Base-by-base conservation (phyloP, 2,797 vertebrate species). In the Lindbergichthys nudifrons region DNA sequence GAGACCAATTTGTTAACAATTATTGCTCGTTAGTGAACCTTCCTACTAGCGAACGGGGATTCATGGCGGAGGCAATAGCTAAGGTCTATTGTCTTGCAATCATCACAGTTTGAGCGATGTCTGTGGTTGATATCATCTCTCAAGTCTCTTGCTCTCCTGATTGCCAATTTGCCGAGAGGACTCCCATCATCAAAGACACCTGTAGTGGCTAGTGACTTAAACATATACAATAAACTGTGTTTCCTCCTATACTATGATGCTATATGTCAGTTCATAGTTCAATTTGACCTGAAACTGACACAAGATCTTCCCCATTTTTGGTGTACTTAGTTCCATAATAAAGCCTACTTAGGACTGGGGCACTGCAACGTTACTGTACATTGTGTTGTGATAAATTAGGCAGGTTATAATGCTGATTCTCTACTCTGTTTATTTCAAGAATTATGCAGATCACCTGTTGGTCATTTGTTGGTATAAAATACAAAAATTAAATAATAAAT, bases 1-100 rank as follows among this genome's bases (percentile, higher is more conserved):
- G 94, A 95, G 94, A 91, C 90, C 95, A 96, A 95, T 97, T 97
- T 96, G 96, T 96, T 96, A 95, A 95, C 94, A 95, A 95, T 97
- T 96, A 97, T 88, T 90, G 88, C 92, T 96, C 90, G 92, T 97
- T 96, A 96, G 93, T 92, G 92, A 89, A 58, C 92, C 94, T 95
- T 96, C 89, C 91, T 88, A 82, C 76, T 73, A 69, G 79, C 7
- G 54, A 82, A 78, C 66, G 53, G 79, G 75, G 75, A 58, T 81
- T 85, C 69, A 67, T 77, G 70, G 72, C 43, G 50, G 61, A 74
- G 85, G 90, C 81, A 81, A 81, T 79, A 88, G 77, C 72, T 79
- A 54, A 79, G 79, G 76, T 90, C 89, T 87, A 88, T 84, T 87
- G 86, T 92, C 53, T 83, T 53, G 81, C 85, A 91, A 90, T 93